Conservation (phyloP, 53 echinoderm and acorn worm genomes). For the Arbacia lixula region DNA sequence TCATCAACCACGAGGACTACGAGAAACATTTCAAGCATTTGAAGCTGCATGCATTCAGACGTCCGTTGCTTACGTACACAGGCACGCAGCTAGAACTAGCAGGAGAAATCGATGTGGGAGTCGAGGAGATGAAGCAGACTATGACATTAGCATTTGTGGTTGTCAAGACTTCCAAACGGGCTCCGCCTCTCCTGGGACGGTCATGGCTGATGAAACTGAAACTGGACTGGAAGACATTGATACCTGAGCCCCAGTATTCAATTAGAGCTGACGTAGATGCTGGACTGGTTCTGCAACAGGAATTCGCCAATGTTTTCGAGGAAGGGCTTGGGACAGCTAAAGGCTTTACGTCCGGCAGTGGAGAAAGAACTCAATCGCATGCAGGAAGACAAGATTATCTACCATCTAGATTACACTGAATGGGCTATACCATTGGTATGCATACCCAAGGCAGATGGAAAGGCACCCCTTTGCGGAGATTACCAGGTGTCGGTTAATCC, state of each 20-base stretch:
- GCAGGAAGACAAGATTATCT: slow-evolving; percentile 49
- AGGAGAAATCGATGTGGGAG: too few relatives aligned
- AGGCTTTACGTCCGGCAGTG: background rate
- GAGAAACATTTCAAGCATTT: too few relatives aligned
- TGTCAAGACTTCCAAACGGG: too few relatives aligned
- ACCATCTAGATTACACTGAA: slow-evolving; percentile 49
- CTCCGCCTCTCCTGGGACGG: background rate
- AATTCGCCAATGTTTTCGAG: background rate
- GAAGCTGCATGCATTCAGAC: too few relatives aligned
- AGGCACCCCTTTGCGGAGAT: slow-evolving; percentile 4
- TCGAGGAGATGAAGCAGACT: too few relatives aligned
- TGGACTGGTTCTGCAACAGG: background rate
- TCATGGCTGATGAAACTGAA: background rate
- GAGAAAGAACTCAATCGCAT: slow-evolving; percentile 31
- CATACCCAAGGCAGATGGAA: slow-evolving; percentile 35
- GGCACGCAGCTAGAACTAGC: too few relatives aligned
- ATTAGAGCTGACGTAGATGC: background rate
- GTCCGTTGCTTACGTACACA: too few relatives aligned
- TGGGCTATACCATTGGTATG: slow-evolving; percentile 56
- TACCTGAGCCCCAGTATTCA: background rate
- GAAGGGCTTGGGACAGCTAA: background rate
- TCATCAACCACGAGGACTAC: too few relatives aligned
- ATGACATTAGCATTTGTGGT: too few relatives aligned
- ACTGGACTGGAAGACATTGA: background rate
- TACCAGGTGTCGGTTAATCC: slow-evolving; percentile 42